Evolutionary conservation across 1,140 invertebrate genomes (phyloP), one percentile per base, ranked within the genome.

Genomic region (Tetramorium alpestre): DNA sequence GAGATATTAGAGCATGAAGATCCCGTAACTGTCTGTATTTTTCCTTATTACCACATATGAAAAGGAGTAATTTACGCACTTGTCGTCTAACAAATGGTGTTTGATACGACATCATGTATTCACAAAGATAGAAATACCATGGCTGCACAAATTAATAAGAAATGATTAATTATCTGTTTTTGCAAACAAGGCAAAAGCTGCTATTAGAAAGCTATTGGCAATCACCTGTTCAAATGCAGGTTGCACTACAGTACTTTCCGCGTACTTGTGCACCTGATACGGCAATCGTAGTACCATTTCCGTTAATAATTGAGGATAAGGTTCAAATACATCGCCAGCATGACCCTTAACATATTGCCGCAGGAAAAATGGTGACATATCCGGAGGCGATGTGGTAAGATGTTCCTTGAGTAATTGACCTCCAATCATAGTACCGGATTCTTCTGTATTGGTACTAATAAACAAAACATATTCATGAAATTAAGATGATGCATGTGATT

Each of bases 301-400:
- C 54, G 99, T 99, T 2, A 99, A 95, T 10, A 99, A 96, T 84
- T 99, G 98, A 6, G 98, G 98, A 95, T 99, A 99, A 25, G 98
- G 98, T 93, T 99, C 98, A 94, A 99, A 99, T 16, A 99, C 97
- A 94, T 99, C 99, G 91, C 97, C 96, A 0, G 98, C 97, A 95
- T 99, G 98, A 65, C 98, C 97, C 94, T 99, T 99, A 8, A 99
- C 97, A 94, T 99, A 99, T 92, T 98, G 98, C 69, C 98, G 97
- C 28, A 99, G 96, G 96, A 99, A 99, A 94, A 99, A 99, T 56
- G 99, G 99, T 7, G 98, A 98, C 98, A 99, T 99, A 93, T 99
- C 98, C 1, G 98, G 98, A 67, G 98, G 97, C 6, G 98, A 97
- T 22, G 97, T 96, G 1, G 97, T 96, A 10, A 97, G 96, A 89